Percentiles rank a stretch among this genome's conserved stretches.
phyloP scores from a whole-genome alignment of 2,797 vertebrate species.

The Alauda arvensis region DNA sequence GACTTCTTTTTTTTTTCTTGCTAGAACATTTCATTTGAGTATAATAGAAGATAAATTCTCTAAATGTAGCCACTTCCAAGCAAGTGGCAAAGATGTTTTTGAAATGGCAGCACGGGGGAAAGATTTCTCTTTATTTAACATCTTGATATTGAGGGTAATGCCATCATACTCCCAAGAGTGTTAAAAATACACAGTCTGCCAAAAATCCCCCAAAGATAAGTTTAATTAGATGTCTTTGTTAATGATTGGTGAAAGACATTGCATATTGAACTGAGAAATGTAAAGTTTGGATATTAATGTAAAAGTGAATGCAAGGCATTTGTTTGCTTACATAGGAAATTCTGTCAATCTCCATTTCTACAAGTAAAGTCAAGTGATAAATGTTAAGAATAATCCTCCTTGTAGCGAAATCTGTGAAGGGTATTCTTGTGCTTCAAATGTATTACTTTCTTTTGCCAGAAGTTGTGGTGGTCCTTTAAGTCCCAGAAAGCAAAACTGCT shows the following conservation, averaged over 20 bases:
- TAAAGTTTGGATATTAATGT: not conserved
- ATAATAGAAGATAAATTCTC: not conserved
- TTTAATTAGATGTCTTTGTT: not conserved
- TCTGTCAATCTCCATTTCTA: not conserved
- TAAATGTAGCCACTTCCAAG: not conserved
- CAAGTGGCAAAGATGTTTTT: not conserved
- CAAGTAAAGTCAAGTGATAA: not conserved
- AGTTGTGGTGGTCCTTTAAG: not conserved
- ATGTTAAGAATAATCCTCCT: not conserved
- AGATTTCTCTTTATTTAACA: not conserved
- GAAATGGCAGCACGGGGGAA: fast-evolving
- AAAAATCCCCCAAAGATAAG: not conserved
- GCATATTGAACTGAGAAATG: not conserved
- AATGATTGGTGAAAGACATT: not conserved
- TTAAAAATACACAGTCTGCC: not conserved
- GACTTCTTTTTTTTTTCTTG: not conserved
- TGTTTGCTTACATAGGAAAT: not conserved
- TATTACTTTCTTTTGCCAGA: not conserved
- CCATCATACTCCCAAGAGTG: not conserved
- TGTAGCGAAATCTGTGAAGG: not conserved
- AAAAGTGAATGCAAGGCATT: not conserved
- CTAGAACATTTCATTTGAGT: not conserved
- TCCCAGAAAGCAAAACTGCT: not conserved
- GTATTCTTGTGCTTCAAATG: not conserved
- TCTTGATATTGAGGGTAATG: not conserved